Percentiles rank a stretch among this genome's conserved stretches.
Evolutionary conservation across 2,888 invertebrate genomes (phyloP).

Genomic region (Lottia scabra): DNA sequence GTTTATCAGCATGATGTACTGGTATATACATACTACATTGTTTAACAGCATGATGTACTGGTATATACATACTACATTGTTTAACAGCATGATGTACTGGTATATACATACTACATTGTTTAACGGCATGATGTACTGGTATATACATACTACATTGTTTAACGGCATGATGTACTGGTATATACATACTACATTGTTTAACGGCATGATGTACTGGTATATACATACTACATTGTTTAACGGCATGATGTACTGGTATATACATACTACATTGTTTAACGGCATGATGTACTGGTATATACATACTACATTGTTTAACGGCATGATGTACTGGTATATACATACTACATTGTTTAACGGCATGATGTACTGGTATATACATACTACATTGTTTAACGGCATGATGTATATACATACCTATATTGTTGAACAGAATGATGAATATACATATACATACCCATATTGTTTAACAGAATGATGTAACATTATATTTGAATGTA

Average conservation of each 20-base stretch:
- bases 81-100: background rate
- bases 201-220: too few relatives aligned
- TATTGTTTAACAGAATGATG: background rate
- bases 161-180: too few relatives aligned
- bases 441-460: constrained; percentile 70
- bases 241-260: background rate
- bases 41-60: background rate
- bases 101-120: background rate
- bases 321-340: background rate
- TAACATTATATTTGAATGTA: background rate
- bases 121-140: background rate
- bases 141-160: background rate
- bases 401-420: too few relatives aligned
- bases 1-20: background rate
- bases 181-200: too few relatives aligned
- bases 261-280: background rate
- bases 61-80: background rate
- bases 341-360: background rate
- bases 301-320: background rate
- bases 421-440: too few relatives aligned
- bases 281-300: background rate
- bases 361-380: background rate
- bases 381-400: background rate
- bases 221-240: background rate
- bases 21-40: background rate